A percentile compares a stretch with the other conserved stretches of the same genome.
These are phyloP conservation scores for Pristionchus entomophagus DNA, from an alignment of 2,888 invertebrate genomes.

Conservation along the genomic window DNA sequence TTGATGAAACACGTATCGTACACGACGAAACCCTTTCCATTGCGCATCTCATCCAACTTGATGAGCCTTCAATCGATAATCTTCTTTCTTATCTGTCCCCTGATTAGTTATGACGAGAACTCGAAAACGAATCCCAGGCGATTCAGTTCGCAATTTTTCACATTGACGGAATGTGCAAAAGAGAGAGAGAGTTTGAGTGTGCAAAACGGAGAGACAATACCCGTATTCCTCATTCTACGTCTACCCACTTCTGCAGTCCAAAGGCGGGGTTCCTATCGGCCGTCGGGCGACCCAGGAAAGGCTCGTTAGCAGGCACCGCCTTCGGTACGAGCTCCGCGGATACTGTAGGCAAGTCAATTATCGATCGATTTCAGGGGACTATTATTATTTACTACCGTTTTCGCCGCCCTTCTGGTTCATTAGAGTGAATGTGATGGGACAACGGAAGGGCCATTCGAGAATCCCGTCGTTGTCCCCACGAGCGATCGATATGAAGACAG, in stretches of 20 bases:
- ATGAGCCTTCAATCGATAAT: background rate
- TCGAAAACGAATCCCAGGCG: too few species aligned
- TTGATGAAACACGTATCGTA: conserved; percentile 40
- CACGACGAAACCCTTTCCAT: conserved; percentile 19
- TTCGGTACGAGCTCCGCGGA: conserved; percentile 28
- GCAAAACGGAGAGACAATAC: too few species aligned
- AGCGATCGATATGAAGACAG: conserved; percentile 94
- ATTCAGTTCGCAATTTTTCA: too few species aligned
- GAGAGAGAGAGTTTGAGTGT: too few species aligned
- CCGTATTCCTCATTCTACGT: background rate
- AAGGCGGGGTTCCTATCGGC: conserved; percentile 49
- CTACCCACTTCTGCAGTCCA: conserved; percentile 45
- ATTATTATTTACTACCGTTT: background rate
- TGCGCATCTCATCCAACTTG: conserved; percentile 24
- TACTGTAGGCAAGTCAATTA: background rate
- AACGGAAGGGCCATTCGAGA: conserved; percentile 93
- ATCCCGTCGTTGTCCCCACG: conserved; percentile 95
- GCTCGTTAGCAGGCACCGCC: conserved; percentile 44
- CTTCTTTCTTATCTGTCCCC: too few species aligned
- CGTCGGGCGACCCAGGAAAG: conserved; percentile 47
- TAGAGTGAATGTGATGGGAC: conserved; percentile 90
- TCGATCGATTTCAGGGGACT: background rate
- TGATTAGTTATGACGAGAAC: too few species aligned
- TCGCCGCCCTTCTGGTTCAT: conserved; percentile 84
- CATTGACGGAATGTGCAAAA: too few species aligned